Base-by-base conservation (phyloP, 1,140 invertebrate species). In the Drosophila leontia region DNA sequence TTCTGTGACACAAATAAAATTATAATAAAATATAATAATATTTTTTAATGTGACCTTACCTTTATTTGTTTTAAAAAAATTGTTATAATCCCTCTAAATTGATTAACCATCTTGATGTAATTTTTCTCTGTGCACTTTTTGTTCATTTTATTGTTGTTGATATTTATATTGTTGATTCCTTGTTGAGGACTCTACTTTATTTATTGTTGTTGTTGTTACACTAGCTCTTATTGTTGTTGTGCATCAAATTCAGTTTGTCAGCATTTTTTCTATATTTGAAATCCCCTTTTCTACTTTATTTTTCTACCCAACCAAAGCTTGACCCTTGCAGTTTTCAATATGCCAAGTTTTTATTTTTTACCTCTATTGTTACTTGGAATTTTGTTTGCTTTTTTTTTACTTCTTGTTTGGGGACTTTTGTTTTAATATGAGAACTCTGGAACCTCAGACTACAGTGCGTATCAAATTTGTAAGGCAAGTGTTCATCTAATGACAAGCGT, bases 161-260 rank as follows among this genome's bases (percentile, higher is more conserved):
- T 74, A 42, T 56, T 51, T 50, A 59, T 62, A 55, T 63, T 80
- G 34, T 61, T 42, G 26, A 72, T 35, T 71, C 32, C 19, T 71
- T 42, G 67, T 50, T 35, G 37, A 39, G 29, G 12, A 59, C n/a
- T 34, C 35, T 41, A 42, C 42, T 42, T 35, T 70, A 57, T 53
- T 74, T 65, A 13, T 34, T 51, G n/a, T 79, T 59, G 26, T 79
- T 79, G 59, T 75, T 80, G 50, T 50, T 69, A 15, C 41, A 44
- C 26, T 78, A 42, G 17, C 29, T 75, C 39, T 48, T 62, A 41
- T 78, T 72, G 51, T 72, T 71, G 47, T 7, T 72, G 55, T 78
- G 81, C 82, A 60, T 80, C 83, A 77, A 83, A 87, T 84, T 88
- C 69, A 78, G 78, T 91, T 86, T 79, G 78, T 59, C 68, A 64